A percentile compares a stretch with the other conserved stretches of the same genome.
Conservation (phyloP, 2,113 vertebrate genomes). For the Calidris pygmaea region DNA sequence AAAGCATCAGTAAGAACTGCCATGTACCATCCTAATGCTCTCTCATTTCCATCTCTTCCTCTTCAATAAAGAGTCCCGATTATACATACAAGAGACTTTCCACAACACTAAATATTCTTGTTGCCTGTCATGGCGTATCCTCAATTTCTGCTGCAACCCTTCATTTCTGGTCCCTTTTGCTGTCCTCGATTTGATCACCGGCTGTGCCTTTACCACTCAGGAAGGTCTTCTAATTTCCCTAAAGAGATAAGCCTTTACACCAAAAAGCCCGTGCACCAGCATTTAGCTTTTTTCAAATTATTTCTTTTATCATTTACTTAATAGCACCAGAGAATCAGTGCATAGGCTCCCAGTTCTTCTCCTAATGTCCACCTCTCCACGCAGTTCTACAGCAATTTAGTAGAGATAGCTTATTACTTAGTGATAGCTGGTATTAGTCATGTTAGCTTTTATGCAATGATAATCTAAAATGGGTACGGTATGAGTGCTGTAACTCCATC, state of each 20-base stretch:
- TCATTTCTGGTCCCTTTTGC: background rate
- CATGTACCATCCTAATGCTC: accelerated
- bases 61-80: background rate
- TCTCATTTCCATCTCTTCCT: background rate
- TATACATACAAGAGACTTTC: background rate
- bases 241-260: background rate
- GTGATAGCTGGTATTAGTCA: conserved; percentile 4
- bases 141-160: background rate
- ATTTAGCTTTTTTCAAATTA: background rate
- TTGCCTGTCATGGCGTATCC: background rate
- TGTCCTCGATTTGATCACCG: background rate
- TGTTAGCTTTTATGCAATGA: background rate
- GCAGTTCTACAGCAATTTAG: background rate
- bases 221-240: background rate
- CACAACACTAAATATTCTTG: background rate
- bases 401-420: conserved; percentile 26
- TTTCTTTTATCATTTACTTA: background rate
- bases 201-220: background rate
- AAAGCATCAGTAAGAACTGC: background rate
- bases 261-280: background rate
- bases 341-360: background rate
- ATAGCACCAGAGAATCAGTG: background rate
- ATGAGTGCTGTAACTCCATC: background rate
- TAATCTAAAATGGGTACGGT: background rate
- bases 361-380: background rate